Conservation (phyloP, 2,113 vertebrate genomes). For the Sminthopsis crassicaudata region DNA sequence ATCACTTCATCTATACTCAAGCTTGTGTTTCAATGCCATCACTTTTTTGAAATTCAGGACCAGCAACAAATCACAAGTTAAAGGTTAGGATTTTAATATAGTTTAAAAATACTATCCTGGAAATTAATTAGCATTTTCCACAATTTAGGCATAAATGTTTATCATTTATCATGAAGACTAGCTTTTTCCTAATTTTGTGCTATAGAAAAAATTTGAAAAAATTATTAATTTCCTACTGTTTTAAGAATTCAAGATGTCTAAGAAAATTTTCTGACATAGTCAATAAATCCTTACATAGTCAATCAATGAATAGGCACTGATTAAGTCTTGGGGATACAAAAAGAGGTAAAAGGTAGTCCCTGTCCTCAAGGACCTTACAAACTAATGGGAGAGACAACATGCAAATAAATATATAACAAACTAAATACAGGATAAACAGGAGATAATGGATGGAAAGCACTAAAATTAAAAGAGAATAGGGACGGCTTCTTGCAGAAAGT, state of each 20-base stretch:
- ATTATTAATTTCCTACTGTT: not conserved
- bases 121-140: slow-evolving; percentile 3
- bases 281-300: no score
- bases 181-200: not conserved
- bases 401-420: not conserved
- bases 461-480: not conserved
- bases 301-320: no score
- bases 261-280: not conserved
- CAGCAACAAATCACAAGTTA: not conserved
- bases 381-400: not conserved
- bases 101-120: not conserved
- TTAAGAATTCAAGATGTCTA: slow-evolving; percentile 9
- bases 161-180: not conserved
- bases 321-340: not conserved
- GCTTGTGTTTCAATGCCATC: not conserved
- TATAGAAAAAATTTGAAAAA: not conserved
- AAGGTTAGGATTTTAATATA: not conserved
- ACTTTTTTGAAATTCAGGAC: not conserved
- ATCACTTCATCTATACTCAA: not conserved
- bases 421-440: not conserved
- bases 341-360: not conserved
- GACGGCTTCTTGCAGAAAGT: not conserved
- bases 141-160: slow-evolving; percentile 15
- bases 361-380: no score
- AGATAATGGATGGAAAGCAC: not conserved